Evolutionary conservation across 2,113 vertebrate species (phyloP).

Genomic region (Speoplatyrhinus poulsoni): DNA sequence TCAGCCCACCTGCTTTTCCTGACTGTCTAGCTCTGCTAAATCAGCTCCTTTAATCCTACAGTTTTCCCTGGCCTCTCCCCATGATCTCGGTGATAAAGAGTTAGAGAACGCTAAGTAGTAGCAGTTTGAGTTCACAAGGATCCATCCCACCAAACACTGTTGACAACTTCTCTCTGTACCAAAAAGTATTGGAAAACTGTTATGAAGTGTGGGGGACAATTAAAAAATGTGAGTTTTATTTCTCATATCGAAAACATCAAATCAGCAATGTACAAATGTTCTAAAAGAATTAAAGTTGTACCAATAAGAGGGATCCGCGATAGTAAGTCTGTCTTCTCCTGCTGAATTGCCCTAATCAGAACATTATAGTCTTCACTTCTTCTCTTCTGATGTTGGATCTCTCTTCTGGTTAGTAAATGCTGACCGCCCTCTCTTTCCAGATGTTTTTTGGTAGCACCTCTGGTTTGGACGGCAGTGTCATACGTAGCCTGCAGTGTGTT

Average conservation of each 20-base stretch:
- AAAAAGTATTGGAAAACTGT: background rate
- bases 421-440: background rate
- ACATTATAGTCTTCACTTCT: background rate
- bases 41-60: conserved; percentile 29
- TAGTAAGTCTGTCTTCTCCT: conserved; percentile 24
- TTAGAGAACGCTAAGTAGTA: conserved; percentile 31
- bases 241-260: background rate
- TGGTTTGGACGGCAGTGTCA: background rate
- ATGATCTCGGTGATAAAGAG: background rate
- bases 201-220: background rate
- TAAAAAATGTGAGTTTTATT: background rate
- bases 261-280: background rate
- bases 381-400: conserved; percentile 9
- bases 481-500: background rate
- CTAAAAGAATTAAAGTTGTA: background rate
- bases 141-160: conserved; percentile 21
- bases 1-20: conserved; percentile 31
- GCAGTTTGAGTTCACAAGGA: conserved; percentile 24
- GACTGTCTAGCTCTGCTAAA: conserved; percentile 21
- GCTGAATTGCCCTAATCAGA: conserved; percentile 14
- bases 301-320: conserved; percentile 21
- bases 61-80: conserved; percentile 17
- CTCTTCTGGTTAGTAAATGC: background rate
- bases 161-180: conserved; percentile 32
- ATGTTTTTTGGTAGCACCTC: background rate